Base-by-base conservation (phyloP, 2,113 vertebrate species). In the Myiagra hebetior region DNA sequence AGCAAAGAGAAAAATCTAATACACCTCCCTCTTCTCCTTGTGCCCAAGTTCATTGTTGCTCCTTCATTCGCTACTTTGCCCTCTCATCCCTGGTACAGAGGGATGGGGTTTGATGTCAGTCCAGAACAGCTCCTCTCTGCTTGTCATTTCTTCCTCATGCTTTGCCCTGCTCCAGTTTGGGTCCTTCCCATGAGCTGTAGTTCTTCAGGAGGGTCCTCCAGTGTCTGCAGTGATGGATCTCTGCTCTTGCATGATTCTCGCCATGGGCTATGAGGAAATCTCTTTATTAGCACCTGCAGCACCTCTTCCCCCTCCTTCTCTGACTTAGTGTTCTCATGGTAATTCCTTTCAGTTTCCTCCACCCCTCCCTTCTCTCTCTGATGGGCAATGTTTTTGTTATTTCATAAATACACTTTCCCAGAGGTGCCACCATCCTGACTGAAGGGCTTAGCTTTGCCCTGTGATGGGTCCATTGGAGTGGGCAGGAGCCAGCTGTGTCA, bases 381-480 rank as follows among this genome's bases (percentile, higher is more conserved):
- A 16, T 13, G 3, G 42, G 15, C 15, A 46, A 8, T 2, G 0
- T 5, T 84, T 49, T 75, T 57, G 8, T 5, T 21, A 26, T 60
- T 78, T 68, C 20, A 53, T 33, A 63, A 68, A 33, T 19, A 10
- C 10, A 2, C 37, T 72, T 79, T 28, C 30, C 30, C 3, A 22
- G 7, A 80, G 14, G 7, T 4, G 3, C 4, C 35, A 52, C 19
- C 7, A 28, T 15, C 11, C n/a, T 52, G 15, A 9, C 14, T 10
- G 6, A 50, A 23, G 28, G 39, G 8, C 30, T 62, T 10, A 59
- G 50, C 18, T 4, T 12, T 76, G 35, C 18, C 15, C 10, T 30
- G 30, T 0, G 2, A 11, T 55, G 13, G 13, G 15, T 55, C 8
- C 3, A 4, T 0, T 49, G 39, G 14, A 82, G 4, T 11, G 11